Percentiles rank a stretch among this genome's conserved stretches.
phyloP scores from a whole-genome alignment of 2,797 vertebrate species.

The Poeciliopsis infans region DNA sequence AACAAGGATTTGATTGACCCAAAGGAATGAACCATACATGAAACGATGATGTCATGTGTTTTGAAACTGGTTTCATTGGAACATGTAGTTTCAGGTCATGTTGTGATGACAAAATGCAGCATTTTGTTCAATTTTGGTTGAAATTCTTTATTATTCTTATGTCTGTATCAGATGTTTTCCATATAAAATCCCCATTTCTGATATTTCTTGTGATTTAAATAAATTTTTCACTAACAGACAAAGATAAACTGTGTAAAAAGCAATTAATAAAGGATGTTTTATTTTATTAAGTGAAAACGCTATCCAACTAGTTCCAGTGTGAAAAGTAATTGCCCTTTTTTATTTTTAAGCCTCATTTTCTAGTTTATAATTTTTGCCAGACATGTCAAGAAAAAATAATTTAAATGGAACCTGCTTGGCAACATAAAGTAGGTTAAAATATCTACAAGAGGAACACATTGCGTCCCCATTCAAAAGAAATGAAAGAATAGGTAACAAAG shows the following conservation, averaged over 20 bases:
- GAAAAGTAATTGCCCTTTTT: background rate
- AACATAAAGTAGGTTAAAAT: background rate
- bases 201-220: background rate
- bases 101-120: background rate
- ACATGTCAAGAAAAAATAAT: background rate
- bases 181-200: too few relatives aligned
- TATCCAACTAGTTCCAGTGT: background rate
- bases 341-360: background rate
- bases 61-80: background rate
- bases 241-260: background rate
- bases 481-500: background rate
- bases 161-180: background rate
- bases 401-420: background rate
- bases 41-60: background rate
- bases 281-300: background rate
- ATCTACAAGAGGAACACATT: background rate
- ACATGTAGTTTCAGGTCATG: background rate
- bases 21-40: background rate
- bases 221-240: background rate
- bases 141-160: background rate
- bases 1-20: background rate
- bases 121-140: background rate
- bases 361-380: background rate
- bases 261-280: background rate
- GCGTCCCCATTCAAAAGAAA: background rate